phyloP scores from a whole-genome alignment of 2,888 invertebrate species.

The Leptinotarsa peninsularis region DNA sequence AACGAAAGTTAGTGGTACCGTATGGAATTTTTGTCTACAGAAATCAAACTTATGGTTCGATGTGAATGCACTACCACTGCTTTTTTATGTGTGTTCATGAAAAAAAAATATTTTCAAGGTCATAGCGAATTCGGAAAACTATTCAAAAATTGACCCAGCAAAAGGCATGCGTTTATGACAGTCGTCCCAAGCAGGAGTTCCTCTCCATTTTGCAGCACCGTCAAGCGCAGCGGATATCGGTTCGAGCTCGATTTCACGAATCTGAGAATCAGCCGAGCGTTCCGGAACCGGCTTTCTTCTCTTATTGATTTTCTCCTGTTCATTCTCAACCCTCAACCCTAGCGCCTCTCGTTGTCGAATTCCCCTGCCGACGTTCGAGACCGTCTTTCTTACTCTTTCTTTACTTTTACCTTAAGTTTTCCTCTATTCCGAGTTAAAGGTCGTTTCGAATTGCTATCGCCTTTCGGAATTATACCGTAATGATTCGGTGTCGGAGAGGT shows the following conservation, averaged over 20 bases:
- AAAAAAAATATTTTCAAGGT: not conserved
- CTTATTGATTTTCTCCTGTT: constrained; percentile 67
- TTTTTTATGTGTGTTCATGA: no score
- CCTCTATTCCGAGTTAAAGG: constrained; percentile 50
- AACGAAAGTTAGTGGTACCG: no score
- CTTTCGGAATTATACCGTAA: constrained; percentile 38
- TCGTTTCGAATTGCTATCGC: constrained; percentile 50
- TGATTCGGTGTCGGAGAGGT: constrained; percentile 21
- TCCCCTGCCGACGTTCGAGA: constrained; percentile 47
- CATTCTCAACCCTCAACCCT: constrained; percentile 56
- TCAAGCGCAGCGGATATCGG: constrained; percentile 65
- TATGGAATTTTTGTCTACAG: no score
- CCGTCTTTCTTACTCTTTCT: constrained; percentile 30
- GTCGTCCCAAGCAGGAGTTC: constrained; percentile 62
- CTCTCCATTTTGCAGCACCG: constrained; percentile 65
- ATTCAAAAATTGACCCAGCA: not conserved
- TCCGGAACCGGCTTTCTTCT: constrained; percentile 68
- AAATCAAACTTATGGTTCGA: no score
- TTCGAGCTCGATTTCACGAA: constrained; percentile 67
- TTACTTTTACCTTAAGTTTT: constrained; percentile 49
- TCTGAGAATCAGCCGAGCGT: constrained; percentile 68
- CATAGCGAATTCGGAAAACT: not conserved
- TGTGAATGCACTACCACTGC: no score
- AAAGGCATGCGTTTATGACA: constrained; percentile 59
- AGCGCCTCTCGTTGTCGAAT: constrained; percentile 55